Evolutionary conservation across 2,113 vertebrate species (phyloP), one percentile per base, ranked within the genome.

Genomic region (Leucoraja erinaceus): DNA sequence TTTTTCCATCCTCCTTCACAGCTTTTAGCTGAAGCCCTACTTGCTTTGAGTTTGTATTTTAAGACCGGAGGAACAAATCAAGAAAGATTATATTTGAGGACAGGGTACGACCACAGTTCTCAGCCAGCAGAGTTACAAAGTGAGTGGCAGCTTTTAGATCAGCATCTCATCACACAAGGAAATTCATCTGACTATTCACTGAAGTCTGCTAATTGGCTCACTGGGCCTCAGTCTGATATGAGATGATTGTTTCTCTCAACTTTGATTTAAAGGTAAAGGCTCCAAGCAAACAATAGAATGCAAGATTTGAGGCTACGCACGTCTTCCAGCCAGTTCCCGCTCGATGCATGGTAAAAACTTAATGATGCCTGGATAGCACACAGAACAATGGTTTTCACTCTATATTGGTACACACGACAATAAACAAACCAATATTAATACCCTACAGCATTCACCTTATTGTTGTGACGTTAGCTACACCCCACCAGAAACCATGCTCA

Each of bases 91-190:
- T 28, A 61, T 54, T 59, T 84, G 79, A 56, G 79, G 28, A 22
- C 18, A 81, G 38, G 79, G 54, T 20, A 14, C 38, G 63, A 33
- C 86, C 31, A 68, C 0, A 70, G 14, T 18, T 90, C 31, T 68
- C 83, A n/a, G 56, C 9, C 28, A n/a, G 83, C 59, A 63, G 12
- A 3, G 63, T 70, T 70, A 47, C 63, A 90, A 47, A 90, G 68
- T 90, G 84, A 66, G 59, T 90, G 66, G 22, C 33, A 90, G 31
- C n/a, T 90, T 68, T 68, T 18, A 12, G n/a, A 68, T 90, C 86
- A 90, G 61, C 56, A 38, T 22, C 86, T 90, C 56, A 25, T 1
- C n/a, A n/a, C 86, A 68, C 20, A 90, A 90, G 63, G 63, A 68
- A 66, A 61, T 90, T 61, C 66, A 90, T 68, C 12, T 28, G 31